Evolutionary conservation across 37 sponge, comb jelly and placozoan species (phyloP).

Genomic region (Hormiphora californensis): DNA sequence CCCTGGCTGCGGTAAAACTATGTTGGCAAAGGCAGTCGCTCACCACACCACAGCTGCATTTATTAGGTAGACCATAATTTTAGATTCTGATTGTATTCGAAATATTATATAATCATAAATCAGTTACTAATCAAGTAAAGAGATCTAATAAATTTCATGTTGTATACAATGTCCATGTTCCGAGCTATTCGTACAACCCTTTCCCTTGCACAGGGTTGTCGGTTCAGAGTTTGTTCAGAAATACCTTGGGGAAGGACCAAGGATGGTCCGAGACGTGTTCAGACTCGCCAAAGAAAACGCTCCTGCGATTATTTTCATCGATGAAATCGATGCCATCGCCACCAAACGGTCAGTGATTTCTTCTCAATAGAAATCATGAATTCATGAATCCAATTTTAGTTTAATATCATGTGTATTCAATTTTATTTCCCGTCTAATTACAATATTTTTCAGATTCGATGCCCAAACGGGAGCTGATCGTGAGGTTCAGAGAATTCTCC

Average conservation of each 20-base stretch:
- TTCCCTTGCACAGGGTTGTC: conserved; percentile 65
- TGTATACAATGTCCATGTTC: background rate
- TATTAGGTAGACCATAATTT: conserved; percentile 53
- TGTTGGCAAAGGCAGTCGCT: conserved; percentile 94
- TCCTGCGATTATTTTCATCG: conserved; percentile 96
- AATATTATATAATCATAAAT: no score
- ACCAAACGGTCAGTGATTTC: no score
- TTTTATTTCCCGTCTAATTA: no score
- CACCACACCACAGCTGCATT: conserved; percentile 85
- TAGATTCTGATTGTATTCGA: no score
- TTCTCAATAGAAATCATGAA: no score
- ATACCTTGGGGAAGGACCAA: conserved; percentile 93
- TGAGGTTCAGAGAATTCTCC: conserved; percentile 92
- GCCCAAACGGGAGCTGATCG: conserved; percentile 99
- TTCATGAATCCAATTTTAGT: no score
- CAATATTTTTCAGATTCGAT: no score
- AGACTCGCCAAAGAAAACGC: conserved; percentile 95
- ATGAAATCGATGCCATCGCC: conserved; percentile 98
- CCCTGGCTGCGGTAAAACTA: conserved; percentile 98
- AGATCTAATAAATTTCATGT: no score
- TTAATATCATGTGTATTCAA: no score
- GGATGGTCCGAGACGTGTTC: conserved; percentile 98
- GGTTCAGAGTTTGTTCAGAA: conserved; percentile 99
- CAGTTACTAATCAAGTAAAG: no score
- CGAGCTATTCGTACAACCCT: background rate